Percentiles rank a stretch among this genome's conserved stretches.
Evolutionary conservation across 2,797 vertebrate genomes (phyloP).

Genomic region (Epinephelus awoara): DNA sequence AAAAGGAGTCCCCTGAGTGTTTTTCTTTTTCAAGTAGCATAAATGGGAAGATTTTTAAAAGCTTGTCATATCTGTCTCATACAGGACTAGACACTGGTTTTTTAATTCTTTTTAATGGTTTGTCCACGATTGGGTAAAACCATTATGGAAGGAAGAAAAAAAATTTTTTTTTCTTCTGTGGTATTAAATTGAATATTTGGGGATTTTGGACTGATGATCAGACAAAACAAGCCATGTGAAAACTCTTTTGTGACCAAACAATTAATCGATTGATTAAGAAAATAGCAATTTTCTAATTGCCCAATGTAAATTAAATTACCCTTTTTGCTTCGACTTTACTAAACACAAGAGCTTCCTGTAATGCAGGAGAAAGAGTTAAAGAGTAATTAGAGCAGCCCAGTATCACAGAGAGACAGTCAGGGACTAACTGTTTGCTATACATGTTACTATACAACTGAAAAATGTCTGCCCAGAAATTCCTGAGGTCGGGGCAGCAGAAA

Average conservation of each 20-base stretch:
- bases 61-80: slow-evolving; percentile 13
- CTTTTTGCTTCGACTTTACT: too few species aligned
- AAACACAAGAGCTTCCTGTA: too few species aligned
- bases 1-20: slow-evolving; percentile 18
- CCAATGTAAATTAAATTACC: too few species aligned
- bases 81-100: neutral
- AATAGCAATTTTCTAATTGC: neutral
- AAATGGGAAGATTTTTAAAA: neutral
- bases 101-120: neutral
- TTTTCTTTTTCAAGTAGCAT: neutral
- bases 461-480: too few species aligned
- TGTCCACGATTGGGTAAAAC: neutral
- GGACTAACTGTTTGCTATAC: too few species aligned
- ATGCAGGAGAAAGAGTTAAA: too few species aligned
- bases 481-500: too few species aligned
- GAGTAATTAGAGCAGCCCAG: too few species aligned
- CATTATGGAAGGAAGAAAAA: too few species aligned
- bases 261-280: neutral
- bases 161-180: neutral
- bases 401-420: too few species aligned
- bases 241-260: neutral
- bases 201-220: neutral
- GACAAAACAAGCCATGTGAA: neutral
- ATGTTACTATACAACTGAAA: too few species aligned
- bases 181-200: neutral